Evolutionary conservation across 2,113 vertebrate species (phyloP), one percentile per base, ranked within the genome.

Genomic region (Sturnira hondurensis): DNA sequence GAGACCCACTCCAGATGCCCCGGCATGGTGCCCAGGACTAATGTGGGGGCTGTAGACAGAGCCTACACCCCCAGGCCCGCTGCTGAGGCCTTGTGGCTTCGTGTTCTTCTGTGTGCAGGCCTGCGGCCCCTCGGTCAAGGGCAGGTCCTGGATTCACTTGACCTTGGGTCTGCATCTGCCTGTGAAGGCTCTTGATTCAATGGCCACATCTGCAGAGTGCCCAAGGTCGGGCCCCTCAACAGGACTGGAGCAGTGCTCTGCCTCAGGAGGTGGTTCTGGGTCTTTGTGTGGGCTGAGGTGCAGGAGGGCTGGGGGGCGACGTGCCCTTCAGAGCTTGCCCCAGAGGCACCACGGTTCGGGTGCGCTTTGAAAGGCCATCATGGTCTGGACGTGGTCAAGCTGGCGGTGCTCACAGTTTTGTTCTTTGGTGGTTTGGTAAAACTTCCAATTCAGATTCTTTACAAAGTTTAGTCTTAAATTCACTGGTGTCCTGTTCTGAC

Each of bases 201-300:
- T 7, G 3, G 33, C 31, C 10, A 7, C 4, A 17, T 77, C 36
- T 36, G 41, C 50, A 13, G 10, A 58, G 33, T 22, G 58, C 50
- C 54, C 0, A 1, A 4, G 63, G 67, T 41, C 2, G 26, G 17
- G 74, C 38, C 31, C 20, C 41, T 26, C 16, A 10, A 28, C 6
- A 31, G 50, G 73, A 52, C 9, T 4, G 0, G 50, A 38, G 47
- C 38, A 4, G 50, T 10, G 31, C 15, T 22, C 22, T n/a, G 81
- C 56, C 19, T 1, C 43, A 6, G 52, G 45, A 19, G 19, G 14
- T 38, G 7, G 36, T 1, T 0, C 8, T 12, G 43, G 89, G 14
- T 74, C 41, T 33, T 26, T 0, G 2, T 1, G 0, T 17, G 61
- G 38, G 4, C 12, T 7, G 9, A 2, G 26, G 45, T 38, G 54